phyloP scores from a whole-genome alignment of 2,113 vertebrate genomes.

The Mugil cephalus region DNA sequence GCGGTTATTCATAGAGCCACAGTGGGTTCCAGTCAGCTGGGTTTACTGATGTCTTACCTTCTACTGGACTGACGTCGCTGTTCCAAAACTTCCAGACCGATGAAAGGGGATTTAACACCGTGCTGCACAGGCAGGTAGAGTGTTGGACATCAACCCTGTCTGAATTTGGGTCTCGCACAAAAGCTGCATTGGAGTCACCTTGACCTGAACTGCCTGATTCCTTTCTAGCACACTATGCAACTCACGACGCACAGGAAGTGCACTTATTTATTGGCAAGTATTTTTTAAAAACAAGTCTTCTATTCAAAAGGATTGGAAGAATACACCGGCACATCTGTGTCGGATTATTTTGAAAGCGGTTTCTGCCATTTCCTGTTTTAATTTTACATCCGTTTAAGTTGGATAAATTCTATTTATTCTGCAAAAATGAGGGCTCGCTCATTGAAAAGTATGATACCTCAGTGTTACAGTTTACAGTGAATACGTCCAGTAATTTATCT shows the following conservation, averaged over 20 bases:
- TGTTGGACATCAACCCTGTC: slow-evolving; percentile 41
- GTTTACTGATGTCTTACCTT: slow-evolving; percentile 88
- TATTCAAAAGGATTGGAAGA: slow-evolving; percentile 86
- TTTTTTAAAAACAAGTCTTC: slow-evolving; percentile 80
- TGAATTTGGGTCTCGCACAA: slow-evolving; percentile 54
- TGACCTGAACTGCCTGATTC: slow-evolving; percentile 67
- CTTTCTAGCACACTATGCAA: slow-evolving; percentile 87
- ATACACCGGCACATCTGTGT: slow-evolving; percentile 20
- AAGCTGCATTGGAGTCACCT: slow-evolving; percentile 65
- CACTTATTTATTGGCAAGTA: slow-evolving; percentile 97
- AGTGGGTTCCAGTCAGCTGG: slow-evolving; percentile 99
- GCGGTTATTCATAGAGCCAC: slow-evolving; percentile 89
- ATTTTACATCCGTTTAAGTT: slow-evolving; percentile 50
- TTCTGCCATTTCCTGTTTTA: slow-evolving; percentile 74
- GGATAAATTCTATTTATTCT: slow-evolving; percentile 74
- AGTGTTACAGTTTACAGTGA: slow-evolving; percentile 78
- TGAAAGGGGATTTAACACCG: slow-evolving; percentile 41
- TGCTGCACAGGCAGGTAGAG: slow-evolving; percentile 34
- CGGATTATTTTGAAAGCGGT: slow-evolving; percentile 55
- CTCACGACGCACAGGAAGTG: slow-evolving; percentile 88
- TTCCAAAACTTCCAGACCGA: slow-evolving; percentile 36
- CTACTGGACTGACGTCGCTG: slow-evolving; percentile 37
- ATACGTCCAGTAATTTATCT: slow-evolving; percentile 65
- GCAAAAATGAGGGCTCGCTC: slow-evolving; percentile 61
- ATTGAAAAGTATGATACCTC: slow-evolving; percentile 71